Conservation (phyloP, 2,113 vertebrate species). For the Zeus faber region DNA sequence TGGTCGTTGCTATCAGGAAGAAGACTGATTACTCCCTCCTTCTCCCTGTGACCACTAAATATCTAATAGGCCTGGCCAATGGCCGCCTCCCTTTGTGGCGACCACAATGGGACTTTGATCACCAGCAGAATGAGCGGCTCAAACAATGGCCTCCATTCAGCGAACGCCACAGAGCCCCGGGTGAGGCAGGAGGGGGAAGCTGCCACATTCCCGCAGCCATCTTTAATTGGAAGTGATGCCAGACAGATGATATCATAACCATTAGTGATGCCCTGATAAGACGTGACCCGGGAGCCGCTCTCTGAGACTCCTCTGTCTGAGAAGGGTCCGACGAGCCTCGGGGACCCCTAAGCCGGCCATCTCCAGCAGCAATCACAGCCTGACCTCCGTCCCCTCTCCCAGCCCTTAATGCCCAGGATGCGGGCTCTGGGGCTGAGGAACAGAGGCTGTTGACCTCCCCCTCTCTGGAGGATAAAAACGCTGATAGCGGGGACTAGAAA, state of each 20-base stretch:
- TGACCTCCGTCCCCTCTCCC: constrained; percentile 63
- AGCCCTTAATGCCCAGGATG: constrained; percentile 58
- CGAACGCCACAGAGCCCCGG: constrained; percentile 28
- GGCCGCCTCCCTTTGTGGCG: constrained; percentile 63
- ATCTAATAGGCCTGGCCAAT: constrained; percentile 63
- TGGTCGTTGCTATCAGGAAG: constrained; percentile 60
- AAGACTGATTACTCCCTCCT: constrained; percentile 70
- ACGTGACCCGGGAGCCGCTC: constrained; percentile 55
- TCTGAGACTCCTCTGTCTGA: constrained; percentile 61
- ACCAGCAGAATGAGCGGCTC: constrained; percentile 54
- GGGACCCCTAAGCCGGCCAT: constrained; percentile 47
- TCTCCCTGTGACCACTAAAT: constrained; percentile 56
- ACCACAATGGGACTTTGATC: constrained; percentile 71
- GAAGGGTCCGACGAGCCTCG: constrained; percentile 45
- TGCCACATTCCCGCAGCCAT: constrained; percentile 50
- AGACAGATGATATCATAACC: constrained; percentile 75
- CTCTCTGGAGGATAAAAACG: constrained; percentile 60
- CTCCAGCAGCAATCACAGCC: constrained; percentile 54
- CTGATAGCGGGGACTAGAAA: constrained; percentile 68
- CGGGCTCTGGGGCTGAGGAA: constrained; percentile 47
- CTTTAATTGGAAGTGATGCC: constrained; percentile 73
- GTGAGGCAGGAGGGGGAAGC: constrained; percentile 30
- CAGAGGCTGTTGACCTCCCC: constrained; percentile 61
- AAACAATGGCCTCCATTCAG: constrained; percentile 68
- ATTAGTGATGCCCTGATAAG: constrained; percentile 74